These are phyloP conservation scores for Gila robusta DNA, from an alignment of 2,797 vertebrate species.

Conservation along the genomic window DNA sequence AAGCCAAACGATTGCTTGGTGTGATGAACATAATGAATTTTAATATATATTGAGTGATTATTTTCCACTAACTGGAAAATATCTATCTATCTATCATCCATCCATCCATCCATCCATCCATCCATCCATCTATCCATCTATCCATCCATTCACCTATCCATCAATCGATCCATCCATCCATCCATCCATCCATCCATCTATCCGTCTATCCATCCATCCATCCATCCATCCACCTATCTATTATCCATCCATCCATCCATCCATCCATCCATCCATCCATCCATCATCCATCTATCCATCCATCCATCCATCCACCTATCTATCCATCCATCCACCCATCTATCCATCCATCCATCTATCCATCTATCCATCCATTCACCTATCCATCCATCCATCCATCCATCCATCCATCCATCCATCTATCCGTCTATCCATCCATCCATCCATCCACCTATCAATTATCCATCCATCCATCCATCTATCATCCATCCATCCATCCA, in stretches of 20 bases:
- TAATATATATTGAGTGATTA: no score
- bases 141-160: accelerated
- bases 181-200: accelerated
- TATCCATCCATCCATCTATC: no score
- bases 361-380: accelerated
- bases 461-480: accelerated
- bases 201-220: no score
- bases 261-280: accelerated
- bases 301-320: accelerated
- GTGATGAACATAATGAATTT: no score
- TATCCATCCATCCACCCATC: accelerated
- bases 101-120: accelerated
- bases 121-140: accelerated
- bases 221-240: no score
- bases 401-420: no score
- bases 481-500: accelerated
- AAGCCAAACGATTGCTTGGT: no score
- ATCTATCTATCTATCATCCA: accelerated
- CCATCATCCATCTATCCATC: no score
- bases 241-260: no score
- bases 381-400: accelerated
- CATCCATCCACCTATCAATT: no score
- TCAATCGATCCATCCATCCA: accelerated
- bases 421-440: no score
- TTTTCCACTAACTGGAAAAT: no score